These are phyloP conservation scores for Germaria angustata DNA, from an alignment of 2,888 invertebrate genomes.

Conservation along the genomic window DNA sequence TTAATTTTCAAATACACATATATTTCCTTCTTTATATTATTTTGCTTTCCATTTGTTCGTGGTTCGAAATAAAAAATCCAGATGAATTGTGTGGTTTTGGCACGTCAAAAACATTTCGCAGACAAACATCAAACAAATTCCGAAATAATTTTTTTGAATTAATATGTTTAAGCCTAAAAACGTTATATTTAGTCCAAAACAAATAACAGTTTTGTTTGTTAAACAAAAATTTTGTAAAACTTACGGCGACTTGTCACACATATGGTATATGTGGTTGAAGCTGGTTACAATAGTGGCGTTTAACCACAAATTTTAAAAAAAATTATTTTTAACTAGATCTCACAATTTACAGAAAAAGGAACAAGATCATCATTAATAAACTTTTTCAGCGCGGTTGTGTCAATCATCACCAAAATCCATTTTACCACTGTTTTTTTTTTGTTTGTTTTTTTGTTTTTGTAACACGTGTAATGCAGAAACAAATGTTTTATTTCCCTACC, in stretches of 20 bases:
- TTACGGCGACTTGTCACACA: slow-evolving; percentile 62
- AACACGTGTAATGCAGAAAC: too few relatives aligned
- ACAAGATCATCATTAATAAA: too few relatives aligned
- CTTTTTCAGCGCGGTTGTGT: too few relatives aligned
- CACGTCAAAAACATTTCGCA: slow-evolving; percentile 54
- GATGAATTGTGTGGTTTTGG: slow-evolving; percentile 64
- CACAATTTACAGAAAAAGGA: too few relatives aligned
- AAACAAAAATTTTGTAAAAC: slow-evolving; percentile 28
- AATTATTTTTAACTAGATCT: too few relatives aligned
- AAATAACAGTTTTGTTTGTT: slow-evolving; percentile 24
- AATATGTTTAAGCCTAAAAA: slow-evolving; percentile 30
- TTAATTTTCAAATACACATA: slow-evolving; percentile 8
- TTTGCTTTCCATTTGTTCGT: slow-evolving; percentile 17
- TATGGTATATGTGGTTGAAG: background rate
- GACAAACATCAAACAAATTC: slow-evolving; percentile 42
- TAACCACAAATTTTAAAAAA: too few relatives aligned
- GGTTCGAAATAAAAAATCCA: slow-evolving; percentile 28
- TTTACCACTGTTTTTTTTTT: too few relatives aligned
- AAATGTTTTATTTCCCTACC: too few relatives aligned
- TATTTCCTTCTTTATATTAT: slow-evolving; percentile 21
- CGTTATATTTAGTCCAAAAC: slow-evolving; percentile 18
- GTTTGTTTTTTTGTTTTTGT: too few relatives aligned
- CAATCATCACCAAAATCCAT: too few relatives aligned
- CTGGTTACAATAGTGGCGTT: background rate
- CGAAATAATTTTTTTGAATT: background rate